Evolutionary conservation across 2,113 vertebrate genomes (phyloP), one percentile per base, ranked within the genome.

Genomic region (Donacobius atricapilla): DNA sequence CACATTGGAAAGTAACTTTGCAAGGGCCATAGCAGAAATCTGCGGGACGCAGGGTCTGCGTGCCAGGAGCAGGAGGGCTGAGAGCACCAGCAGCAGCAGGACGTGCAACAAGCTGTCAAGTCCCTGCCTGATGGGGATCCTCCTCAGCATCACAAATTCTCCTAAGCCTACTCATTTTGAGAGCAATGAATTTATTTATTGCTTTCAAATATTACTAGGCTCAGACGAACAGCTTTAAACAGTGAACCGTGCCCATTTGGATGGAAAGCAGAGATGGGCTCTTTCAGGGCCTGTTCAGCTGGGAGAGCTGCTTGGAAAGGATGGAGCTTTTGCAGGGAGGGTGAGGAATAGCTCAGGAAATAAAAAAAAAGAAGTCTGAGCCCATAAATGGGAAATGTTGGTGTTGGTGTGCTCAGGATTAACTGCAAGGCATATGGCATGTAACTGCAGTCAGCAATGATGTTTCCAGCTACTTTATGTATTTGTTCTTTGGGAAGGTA

Each of bases 401-500:
- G 70, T 85, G 83, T 58, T 91, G 1, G 6, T 70, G 42, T 69
- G 63, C 76, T 91, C 23, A 42, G 85, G 82, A 93, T 93, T 76
- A 95, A 79, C 48, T 85, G 70, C 66, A 54, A 81, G 68, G 58
- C 19, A 33, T 56, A 57, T 31, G 86, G 89, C 44, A 11, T 45
- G 66, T 40, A 87, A 30, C 37, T 60, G 78, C 84, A 85, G 77
- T 45, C 81, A 21, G 63, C 40, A 39, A 50, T 45, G 70, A 61
- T 3, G 20, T 65, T 91, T 69, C 40, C 78, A 50, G 78, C 53
- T 96, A 76, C 81, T 94, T 94, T 91, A 72, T 79, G 73, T 65
- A 7, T 93, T 95, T 90, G 75, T 83, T 93, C 87, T 86, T 92
- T 86, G n/a, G 76, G 82, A 95, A 54, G 47, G 50, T 12, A 20